These are phyloP conservation scores for Cheilosia scutellata DNA, from an alignment of 2,888 invertebrate genomes.

Conservation along the genomic window DNA sequence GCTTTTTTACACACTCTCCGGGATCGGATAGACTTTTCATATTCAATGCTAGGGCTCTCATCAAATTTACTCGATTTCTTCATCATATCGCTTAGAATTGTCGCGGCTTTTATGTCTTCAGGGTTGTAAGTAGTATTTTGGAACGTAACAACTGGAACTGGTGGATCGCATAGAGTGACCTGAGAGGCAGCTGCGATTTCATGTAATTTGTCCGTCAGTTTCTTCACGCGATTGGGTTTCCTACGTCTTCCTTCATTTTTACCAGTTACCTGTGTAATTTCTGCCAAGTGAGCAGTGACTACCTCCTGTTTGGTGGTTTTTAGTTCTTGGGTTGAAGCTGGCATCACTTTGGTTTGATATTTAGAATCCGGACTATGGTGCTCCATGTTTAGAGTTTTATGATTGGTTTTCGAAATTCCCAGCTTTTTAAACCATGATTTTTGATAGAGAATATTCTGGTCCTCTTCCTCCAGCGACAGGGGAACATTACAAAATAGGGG, in stretches of 20 bases:
- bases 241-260: slow-evolving; percentile 35
- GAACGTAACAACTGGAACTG: neutral
- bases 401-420: slow-evolving; percentile 23
- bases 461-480: slow-evolving; percentile 13
- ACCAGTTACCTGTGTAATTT: neutral
- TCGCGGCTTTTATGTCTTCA: slow-evolving; percentile 54
- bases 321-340: neutral
- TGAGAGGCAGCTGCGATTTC: neutral
- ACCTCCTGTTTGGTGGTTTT: neutral
- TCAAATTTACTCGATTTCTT: slow-evolving; percentile 50
- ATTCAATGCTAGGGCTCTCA: neutral
- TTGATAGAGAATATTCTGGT: slow-evolving; percentile 36
- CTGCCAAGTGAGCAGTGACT: neutral
- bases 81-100: slow-evolving; percentile 45
- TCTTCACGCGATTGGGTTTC: slow-evolving; percentile 32
- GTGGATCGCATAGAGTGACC: neutral
- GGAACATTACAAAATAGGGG: neutral
- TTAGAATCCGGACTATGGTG: neutral
- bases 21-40: neutral
- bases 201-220: neutral
- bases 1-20: neutral
- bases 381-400: slow-evolving; percentile 1
- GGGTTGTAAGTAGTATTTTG: slow-evolving; percentile 18
- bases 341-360: neutral
- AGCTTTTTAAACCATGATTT: slow-evolving; percentile 50